A percentile compares a stretch with the other conserved stretches of the same genome.
These are phyloP conservation scores for Drosophila algonquin DNA, from an alignment of 2,888 invertebrate genomes.

Conservation along the genomic window DNA sequence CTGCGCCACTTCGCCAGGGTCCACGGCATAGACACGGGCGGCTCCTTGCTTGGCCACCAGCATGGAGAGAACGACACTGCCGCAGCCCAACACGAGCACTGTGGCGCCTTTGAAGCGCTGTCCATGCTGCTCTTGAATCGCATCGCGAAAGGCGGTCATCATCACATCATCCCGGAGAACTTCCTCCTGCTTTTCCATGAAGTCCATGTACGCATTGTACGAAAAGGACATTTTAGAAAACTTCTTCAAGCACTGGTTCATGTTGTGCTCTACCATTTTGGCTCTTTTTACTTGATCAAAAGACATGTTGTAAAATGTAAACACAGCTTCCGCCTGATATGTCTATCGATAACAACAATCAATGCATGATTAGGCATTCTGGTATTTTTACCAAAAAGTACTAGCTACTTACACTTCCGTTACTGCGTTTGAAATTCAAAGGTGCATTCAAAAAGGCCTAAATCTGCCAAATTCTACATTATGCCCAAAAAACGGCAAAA, in stretches of 20 bases:
- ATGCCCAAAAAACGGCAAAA: too few relatives aligned
- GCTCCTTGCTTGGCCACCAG: slow-evolving; percentile 55
- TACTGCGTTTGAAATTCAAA: too few relatives aligned
- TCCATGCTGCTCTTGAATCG: not conserved
- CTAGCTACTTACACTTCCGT: too few relatives aligned
- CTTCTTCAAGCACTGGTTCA: not conserved
- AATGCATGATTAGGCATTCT: not conserved
- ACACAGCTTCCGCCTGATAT: not conserved
- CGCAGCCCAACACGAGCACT: slow-evolving; percentile 54
- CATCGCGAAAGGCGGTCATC: slow-evolving; percentile 6
- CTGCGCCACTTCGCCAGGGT: slow-evolving; percentile 33
- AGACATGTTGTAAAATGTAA: not conserved
- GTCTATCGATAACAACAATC: not conserved
- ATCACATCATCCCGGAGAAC: not conserved
- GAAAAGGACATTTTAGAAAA: not conserved
- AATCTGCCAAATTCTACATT: too few relatives aligned
- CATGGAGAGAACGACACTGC: slow-evolving; percentile 48
- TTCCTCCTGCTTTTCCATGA: not conserved
- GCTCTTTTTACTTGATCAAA: not conserved
- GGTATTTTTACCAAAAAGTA: too few relatives aligned
- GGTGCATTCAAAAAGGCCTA: too few relatives aligned
- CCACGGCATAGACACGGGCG: slow-evolving; percentile 41
- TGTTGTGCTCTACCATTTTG: not conserved
- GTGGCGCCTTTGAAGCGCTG: slow-evolving; percentile 23
- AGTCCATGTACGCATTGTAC: not conserved